These are phyloP conservation scores for Caenorhabditis elegans DNA, from an alignment of 1,140 invertebrate species.

Conservation along the genomic window WBcel235 BX284606.5:12523001-12523500, in stretches of 20 bases:
- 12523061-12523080: neutral
- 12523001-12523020: too few relatives aligned
- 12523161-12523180: neutral
- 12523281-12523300: neutral
- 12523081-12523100: neutral
- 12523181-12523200: conserved; percentile 22
- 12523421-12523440: neutral
- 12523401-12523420: neutral
- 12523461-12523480: neutral
- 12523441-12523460: neutral
- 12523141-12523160: conserved; percentile 22
- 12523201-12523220: neutral
- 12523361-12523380: neutral
- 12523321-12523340: neutral
- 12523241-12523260: conserved; percentile 15
- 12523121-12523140: conserved; percentile 28
- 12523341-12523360: neutral
- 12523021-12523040: neutral
- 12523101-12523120: neutral
- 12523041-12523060: neutral
- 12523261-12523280: neutral
- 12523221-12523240: neutral
- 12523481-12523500: neutral
- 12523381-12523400: neutral
- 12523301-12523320: neutral